phyloP scores from a whole-genome alignment of 1,140 invertebrate genomes.

The Drosophila neocordata region DNA sequence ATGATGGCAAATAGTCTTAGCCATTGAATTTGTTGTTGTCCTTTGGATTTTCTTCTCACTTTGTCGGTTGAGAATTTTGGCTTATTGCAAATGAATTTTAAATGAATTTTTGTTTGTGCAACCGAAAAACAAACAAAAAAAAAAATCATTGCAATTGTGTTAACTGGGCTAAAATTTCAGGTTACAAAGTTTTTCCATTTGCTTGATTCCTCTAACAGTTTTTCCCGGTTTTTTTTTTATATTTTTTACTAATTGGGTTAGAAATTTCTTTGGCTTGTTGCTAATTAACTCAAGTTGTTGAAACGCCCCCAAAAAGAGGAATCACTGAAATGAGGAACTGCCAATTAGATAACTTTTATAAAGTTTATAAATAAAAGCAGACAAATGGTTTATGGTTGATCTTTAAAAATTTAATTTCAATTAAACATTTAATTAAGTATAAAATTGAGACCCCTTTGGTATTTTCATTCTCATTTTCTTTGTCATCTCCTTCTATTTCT shows the following conservation, averaged over 20 bases:
- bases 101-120: constrained; percentile 39
- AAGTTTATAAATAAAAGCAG: neutral
- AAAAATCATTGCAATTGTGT: constrained; percentile 17
- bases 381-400: neutral
- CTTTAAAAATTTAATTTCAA: constrained; percentile 26
- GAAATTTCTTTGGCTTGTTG: constrained; percentile 55
- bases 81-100: constrained; percentile 51
- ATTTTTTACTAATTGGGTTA: constrained; percentile 72
- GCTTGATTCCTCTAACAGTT: constrained; percentile 45
- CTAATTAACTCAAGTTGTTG: constrained; percentile 69
- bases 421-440: constrained; percentile 72
- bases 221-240: constrained; percentile 35
- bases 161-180: constrained; percentile 19
- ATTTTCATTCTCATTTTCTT: constrained; percentile 17
- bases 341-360: constrained; percentile 40
- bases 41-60: constrained; percentile 20
- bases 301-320: constrained; percentile 48
- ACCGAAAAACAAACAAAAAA: neutral
- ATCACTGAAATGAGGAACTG: constrained; percentile 50
- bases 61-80: constrained; percentile 36
- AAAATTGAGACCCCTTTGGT: constrained; percentile 58
- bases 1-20: constrained; percentile 10
- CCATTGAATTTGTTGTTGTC: neutral
- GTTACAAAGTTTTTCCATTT: constrained; percentile 33
- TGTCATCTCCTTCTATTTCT: constrained; percentile 4